Evolutionary conservation across 2,797 vertebrate genomes (phyloP).

Genomic region (Neomorphus geoffroyi): DNA sequence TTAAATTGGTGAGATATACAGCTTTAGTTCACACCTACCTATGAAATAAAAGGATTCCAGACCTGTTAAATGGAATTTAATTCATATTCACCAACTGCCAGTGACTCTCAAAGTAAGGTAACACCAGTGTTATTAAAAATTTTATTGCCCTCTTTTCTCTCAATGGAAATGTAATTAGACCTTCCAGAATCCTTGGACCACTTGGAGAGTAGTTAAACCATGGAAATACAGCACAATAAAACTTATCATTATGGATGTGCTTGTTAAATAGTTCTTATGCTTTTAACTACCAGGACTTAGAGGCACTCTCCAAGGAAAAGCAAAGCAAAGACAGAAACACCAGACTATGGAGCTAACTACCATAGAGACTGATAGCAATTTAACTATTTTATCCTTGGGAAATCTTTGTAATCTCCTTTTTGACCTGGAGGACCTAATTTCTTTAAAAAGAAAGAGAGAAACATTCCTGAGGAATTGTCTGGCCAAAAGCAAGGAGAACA

Average conservation of each 20-base stretch:
- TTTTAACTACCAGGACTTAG: background rate
- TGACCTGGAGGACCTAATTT: background rate
- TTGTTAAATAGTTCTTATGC: background rate
- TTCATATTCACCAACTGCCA: background rate
- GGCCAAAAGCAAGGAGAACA: background rate
- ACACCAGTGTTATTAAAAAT: background rate
- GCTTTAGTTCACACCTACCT: background rate
- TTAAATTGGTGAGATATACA: background rate
- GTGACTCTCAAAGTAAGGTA: background rate
- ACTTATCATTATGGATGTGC: background rate
- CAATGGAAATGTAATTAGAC: background rate
- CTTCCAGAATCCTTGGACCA: background rate
- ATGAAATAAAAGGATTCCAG: background rate
- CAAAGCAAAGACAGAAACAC: background rate
- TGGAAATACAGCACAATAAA: background rate
- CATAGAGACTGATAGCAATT: background rate
- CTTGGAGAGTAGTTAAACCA: constrained; percentile 7
- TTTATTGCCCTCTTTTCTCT: background rate
- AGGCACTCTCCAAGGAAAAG: background rate
- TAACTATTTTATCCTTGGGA: background rate
- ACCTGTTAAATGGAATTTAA: background rate
- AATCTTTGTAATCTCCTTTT: background rate
- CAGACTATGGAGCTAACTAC: background rate
- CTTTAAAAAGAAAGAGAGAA: background rate
- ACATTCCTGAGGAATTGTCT: background rate